Base-by-base conservation (phyloP, 2,797 vertebrate species). In the Hyperoplus lanceolatus region DNA sequence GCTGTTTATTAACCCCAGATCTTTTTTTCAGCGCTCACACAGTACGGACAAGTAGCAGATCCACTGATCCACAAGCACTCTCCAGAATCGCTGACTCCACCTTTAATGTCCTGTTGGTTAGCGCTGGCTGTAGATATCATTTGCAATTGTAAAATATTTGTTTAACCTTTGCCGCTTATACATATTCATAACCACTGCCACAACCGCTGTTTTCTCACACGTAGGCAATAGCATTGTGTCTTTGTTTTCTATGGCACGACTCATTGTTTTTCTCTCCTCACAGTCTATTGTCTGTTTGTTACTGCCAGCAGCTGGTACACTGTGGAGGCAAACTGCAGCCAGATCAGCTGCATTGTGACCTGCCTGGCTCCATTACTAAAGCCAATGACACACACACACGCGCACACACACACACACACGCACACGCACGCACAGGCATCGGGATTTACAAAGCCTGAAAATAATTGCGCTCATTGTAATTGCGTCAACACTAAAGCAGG, bases 321-420 rank as follows among this genome's bases (percentile, higher is more conserved):
- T 45, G 29, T 53, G 29, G 50, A 56, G n/a, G 7, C 41, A 42
- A 50, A 56, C 53, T 36, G 53, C 36, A 45, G 50, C 56, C 61
- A 16, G 12, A 60, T 29, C 46, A 45, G 46, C 56, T 71, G 61
- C 60, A 56, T 9, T 59, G 64, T 45, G 36, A 38, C 43, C 14
- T 18, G 8, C 38, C 50, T 51, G 41, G 18, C 57, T 56, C 4
- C 0, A 46, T 78, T 69, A 66, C 5, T 10, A 13, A 63, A 64
- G 46, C 61, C 55, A 29, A 29, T 29, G 29, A 29, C 29, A 29
- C 29, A 29, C 29, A 29, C 29, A 29, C 29, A 21, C 21, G 2
- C 21, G 2, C 21, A 21, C 21, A 21, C 21, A 21, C 21, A 21
- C 21, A 21, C 21, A 21, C 21, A 21, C 21, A 21, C 21, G 3